Base-by-base conservation (phyloP, 2,113 vertebrate genomes). In the Paracanthobrama guichenoti region DNA sequence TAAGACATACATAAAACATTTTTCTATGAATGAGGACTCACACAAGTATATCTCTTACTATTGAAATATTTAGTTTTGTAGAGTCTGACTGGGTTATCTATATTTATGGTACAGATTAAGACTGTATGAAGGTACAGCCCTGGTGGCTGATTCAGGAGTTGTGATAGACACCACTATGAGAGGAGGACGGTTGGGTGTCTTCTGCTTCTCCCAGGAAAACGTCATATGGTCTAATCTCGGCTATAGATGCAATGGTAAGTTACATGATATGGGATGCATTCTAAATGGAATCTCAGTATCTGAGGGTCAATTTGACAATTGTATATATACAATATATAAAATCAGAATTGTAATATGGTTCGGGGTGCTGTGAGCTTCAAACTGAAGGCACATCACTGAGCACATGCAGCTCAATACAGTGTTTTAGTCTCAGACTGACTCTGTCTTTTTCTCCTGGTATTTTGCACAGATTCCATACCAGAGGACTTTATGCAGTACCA, bases 181-280 rank as follows among this genome's bases (percentile, higher is more conserved):
- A 84, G 96, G 96, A 67, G 96, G 96, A 76, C 92, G 96, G 24
- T 94, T 97, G 44, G 96, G 96, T 0, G 96, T 97, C 86, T 97
- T 97, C 94, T 97, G 96, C 90, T 97, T 97, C 93, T 97, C 96
- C 89, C 96, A 97, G 90, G 96, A 97, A 93, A 96, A 96, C 89
- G 96, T 97, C 88, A 97, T 97, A 88, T 97, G 96, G 96, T 97
- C 96, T 88, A 96, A 97, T 89, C 93, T 97, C 84, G 95, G 95
- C 69, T 97, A 97, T 1, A 95, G 96, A 86, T 97, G 96, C 91
- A 97, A 97, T 42, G 96, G 96, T 97, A 94, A 92, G 0, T 62
- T 9, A 22, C 42, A 18, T 66, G 18, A 50, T 10, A 11, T 42
- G 66, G 3, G 18, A 67, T 39, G 16, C 64, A 39, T 67, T 67